Evolutionary conservation across 2,113 vertebrate genomes (phyloP).

Genomic region (Bucco capensis): DNA sequence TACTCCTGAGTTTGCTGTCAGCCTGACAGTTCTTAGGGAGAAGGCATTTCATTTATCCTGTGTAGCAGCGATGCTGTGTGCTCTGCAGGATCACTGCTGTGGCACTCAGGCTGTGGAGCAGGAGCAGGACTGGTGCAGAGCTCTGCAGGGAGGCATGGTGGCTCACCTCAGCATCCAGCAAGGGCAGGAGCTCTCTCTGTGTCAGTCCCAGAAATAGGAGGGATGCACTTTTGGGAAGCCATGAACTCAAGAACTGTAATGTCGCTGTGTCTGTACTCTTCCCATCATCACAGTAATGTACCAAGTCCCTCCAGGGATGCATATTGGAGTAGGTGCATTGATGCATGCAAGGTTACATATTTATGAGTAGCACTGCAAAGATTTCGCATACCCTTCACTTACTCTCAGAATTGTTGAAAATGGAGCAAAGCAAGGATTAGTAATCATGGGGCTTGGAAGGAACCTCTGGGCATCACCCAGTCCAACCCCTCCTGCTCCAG

Average conservation of each 20-base stretch:
- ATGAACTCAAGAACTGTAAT: accelerated
- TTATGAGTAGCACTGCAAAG: not conserved
- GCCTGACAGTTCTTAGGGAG: not conserved
- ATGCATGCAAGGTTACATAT: not conserved
- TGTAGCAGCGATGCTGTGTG: accelerated
- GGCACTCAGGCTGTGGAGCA: accelerated
- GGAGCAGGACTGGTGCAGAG: not conserved
- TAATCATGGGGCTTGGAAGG: not conserved
- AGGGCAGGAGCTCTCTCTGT: not conserved
- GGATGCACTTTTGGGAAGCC: not conserved
- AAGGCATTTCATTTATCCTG: not conserved
- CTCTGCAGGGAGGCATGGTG: not conserved
- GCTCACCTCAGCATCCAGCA: not conserved
- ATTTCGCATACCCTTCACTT: not conserved
- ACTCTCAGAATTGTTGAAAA: not conserved
- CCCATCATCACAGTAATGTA: not conserved
- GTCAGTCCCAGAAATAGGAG: not conserved
- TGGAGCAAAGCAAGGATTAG: not conserved
- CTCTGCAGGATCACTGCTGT: not conserved
- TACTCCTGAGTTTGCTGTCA: not conserved
- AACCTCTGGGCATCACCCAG: not conserved
- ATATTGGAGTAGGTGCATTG: accelerated
- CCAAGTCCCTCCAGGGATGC: not conserved
- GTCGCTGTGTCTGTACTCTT: not conserved
- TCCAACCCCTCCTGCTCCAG: not conserved